Evolutionary conservation across 37 sponge, comb jelly and placozoan genomes (phyloP), one percentile per base, ranked within the genome.

Genomic region (Tethya wilhelma): DNA sequence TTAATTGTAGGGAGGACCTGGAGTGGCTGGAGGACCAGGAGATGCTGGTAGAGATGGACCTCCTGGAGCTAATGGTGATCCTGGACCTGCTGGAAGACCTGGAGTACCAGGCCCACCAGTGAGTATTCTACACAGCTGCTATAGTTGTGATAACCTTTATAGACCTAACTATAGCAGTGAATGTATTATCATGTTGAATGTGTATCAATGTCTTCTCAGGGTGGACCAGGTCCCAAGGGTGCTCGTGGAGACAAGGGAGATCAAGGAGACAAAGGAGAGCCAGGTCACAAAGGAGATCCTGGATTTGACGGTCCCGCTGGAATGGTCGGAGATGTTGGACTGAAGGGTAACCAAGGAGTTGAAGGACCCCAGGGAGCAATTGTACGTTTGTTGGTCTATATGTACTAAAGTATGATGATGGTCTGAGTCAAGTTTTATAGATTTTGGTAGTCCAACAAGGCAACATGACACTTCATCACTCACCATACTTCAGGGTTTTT

Each of bases 231-330:
- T 28, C 77, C 82, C 7, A 20, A 53, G 33, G 89, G 89, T 22
- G 43, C 69, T 36, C 83, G 36, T 59, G 89, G 89, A 29, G 73
- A 46, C n/a, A 88, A 58, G 37, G 89, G 89, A 71, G 83, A 88
- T 60, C 57, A 59, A 58, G 89, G 89, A 70, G 83, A 82, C 60
- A 81, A 82, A 68, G 88, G 89, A n/a, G 59, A 68, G 30, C 45
- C 7, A 44, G 89, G 89, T 2, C 65, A 59, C 34, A 56, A 58
- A 17, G 89, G 89, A 58, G 89, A 88, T 29, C 62, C 73, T 71
- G 89, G 89, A 43, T 42, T 75, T 38, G 44, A 56, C 42, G 89
- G 89, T 46, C 20, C n/a, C 8, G 40, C 30, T n/a, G 87, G 87
- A 38, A 28, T 29, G 29, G 38, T 20, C 5, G 87, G 87, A 70